Evolutionary conservation across 2,113 vertebrate species (phyloP).

Genomic region (Notothenia rossii): DNA sequence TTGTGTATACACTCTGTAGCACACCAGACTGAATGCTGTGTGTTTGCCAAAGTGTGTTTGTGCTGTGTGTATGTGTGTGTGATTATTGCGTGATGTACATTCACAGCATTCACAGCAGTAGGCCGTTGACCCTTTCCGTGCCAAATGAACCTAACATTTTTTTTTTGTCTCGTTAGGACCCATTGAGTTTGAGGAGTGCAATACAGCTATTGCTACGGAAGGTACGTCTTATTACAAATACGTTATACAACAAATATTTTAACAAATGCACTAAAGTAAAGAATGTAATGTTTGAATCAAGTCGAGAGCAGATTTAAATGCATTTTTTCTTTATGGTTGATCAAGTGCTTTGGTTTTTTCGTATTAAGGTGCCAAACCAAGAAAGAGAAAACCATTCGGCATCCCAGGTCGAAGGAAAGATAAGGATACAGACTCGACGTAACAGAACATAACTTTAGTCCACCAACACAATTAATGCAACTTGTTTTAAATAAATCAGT

Average conservation of each 20-base stretch:
- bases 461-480: not conserved
- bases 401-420: slow-evolving; percentile 95
- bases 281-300: not conserved
- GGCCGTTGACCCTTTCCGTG: slow-evolving; percentile 69
- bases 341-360: slow-evolving; percentile 1
- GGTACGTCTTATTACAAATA: slow-evolving; percentile 77
- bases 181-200: slow-evolving; percentile 98
- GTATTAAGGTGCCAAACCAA: slow-evolving; percentile 89
- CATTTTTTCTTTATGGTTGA: not conserved
- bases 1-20: slow-evolving; percentile 53
- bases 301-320: not conserved
- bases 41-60: slow-evolving; percentile 31
- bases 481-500: not conserved
- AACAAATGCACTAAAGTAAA: not conserved
- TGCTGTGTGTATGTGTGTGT: slow-evolving; percentile 45
- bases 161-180: slow-evolving; percentile 83
- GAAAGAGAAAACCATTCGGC: slow-evolving; percentile 93
- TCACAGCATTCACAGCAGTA: slow-evolving; percentile 64
- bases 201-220: slow-evolving; percentile 91
- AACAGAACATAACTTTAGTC: slow-evolving; percentile 75
- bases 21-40: slow-evolving; percentile 55
- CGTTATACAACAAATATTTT: not conserved
- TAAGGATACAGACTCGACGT: slow-evolving; percentile 96
- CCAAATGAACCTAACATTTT: slow-evolving; percentile 68
- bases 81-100: slow-evolving; percentile 72